These are phyloP conservation scores for Neogale vison DNA, from an alignment of 2,113 vertebrate species.

Conservation along the genomic window DNA sequence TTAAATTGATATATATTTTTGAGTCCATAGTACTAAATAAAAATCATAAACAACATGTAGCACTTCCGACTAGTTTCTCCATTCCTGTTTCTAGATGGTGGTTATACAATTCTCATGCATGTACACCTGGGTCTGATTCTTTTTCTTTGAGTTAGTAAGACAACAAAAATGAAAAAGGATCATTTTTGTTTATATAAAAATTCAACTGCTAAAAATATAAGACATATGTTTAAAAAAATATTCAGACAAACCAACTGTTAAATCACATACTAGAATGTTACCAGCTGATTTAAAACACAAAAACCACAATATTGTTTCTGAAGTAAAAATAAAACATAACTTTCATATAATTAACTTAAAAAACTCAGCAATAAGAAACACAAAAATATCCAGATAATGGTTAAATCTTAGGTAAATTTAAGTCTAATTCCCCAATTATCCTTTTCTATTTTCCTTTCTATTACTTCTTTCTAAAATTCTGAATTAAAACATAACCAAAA, in stretches of 20 bases:
- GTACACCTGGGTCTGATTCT: background rate
- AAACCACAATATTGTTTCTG: background rate
- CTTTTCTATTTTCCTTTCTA: constrained; percentile 4
- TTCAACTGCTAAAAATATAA: constrained; percentile 42
- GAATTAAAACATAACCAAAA: constrained; percentile 29
- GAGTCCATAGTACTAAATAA: constrained; percentile 9
- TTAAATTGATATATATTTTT: background rate
- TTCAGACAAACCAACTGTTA: background rate
- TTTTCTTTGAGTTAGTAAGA: background rate
- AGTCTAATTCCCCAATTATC: background rate
- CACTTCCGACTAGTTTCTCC: constrained; percentile 13
- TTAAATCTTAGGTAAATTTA: constrained; percentile 27
- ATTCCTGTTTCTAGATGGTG: background rate
- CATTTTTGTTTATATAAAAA: constrained; percentile 4
- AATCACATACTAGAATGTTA: background rate
- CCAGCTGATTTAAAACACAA: constrained; percentile 41
- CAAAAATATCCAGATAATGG: constrained; percentile 27
- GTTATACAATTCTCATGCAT: background rate
- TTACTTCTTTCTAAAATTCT: constrained; percentile 29
- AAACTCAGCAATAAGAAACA: constrained; percentile 2
- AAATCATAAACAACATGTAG: background rate
- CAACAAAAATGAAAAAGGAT: constrained; percentile 22
- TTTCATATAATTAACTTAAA: constrained; percentile 33
- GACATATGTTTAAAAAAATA: constrained; percentile 25
- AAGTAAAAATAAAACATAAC: constrained; percentile 41